Evolutionary conservation across 2,113 vertebrate species (phyloP).

Genomic region (Prionailurus viverrinus): DNA sequence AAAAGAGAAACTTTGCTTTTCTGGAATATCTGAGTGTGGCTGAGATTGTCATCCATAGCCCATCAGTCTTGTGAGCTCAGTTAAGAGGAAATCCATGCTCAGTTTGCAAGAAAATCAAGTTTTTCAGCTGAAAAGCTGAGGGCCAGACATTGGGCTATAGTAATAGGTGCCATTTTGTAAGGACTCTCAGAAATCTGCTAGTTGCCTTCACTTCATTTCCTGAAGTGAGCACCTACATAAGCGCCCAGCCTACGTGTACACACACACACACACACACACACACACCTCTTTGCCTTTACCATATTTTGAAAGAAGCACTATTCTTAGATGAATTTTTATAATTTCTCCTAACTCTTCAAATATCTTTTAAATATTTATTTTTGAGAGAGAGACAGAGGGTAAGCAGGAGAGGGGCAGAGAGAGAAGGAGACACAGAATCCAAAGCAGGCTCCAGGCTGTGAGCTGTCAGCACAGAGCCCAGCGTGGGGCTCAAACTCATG

Average conservation of each 20-base stretch:
- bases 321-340: background rate
- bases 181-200: background rate
- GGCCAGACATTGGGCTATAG: background rate
- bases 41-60: background rate
- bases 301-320: background rate
- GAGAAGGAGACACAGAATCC: no score
- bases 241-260: background rate
- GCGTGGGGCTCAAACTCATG: no score
- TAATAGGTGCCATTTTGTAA: background rate
- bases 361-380: background rate
- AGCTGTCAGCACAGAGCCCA: no score
- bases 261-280: no score
- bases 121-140: background rate
- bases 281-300: background rate
- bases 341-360: background rate
- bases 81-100: background rate
- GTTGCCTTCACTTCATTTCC: background rate
- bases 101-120: background rate
- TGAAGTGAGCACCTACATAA: background rate
- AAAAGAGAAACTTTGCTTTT: background rate
- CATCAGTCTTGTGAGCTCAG: background rate
- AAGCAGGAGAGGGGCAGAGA: no score
- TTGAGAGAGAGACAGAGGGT: no score
- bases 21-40: background rate
- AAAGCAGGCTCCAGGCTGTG: no score